phyloP scores from a whole-genome alignment of 2,888 invertebrate species.

The Loripinus fragilis region DNA sequence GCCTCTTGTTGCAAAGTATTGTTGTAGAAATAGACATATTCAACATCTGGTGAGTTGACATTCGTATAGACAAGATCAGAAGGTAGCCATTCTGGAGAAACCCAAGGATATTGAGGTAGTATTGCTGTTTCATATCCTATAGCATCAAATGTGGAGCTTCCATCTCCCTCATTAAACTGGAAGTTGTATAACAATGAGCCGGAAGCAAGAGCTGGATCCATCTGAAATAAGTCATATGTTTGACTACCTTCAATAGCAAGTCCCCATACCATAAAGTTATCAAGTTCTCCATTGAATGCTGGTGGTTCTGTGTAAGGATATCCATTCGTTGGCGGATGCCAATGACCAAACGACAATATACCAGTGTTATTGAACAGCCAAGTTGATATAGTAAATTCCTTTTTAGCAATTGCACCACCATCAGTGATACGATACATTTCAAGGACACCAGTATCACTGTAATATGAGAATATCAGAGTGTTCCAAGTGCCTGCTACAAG shows the following conservation, averaged over 20 bases:
- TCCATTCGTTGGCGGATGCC: conserved; percentile 65
- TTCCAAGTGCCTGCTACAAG: conserved; percentile 66
- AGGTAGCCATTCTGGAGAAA: conserved; percentile 66
- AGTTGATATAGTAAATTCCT: conserved; percentile 34
- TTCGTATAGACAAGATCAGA: conserved; percentile 62
- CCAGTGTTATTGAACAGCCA: conserved; percentile 59
- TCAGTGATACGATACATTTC: conserved; percentile 63
- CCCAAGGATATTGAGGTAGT: conserved; percentile 67
- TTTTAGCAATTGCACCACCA: conserved; percentile 47
- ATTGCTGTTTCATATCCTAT: conserved; percentile 13
- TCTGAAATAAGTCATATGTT: conserved; percentile 62
- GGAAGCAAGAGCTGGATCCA: conserved; percentile 62
- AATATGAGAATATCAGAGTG: conserved; percentile 67
- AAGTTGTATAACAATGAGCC: conserved; percentile 53
- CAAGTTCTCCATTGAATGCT: conserved; percentile 63
- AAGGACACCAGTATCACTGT: conserved; percentile 52
- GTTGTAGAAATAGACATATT: conserved; percentile 50
- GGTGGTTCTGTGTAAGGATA: conserved; percentile 38
- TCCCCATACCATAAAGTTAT: conserved; percentile 71
- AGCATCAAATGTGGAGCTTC: conserved; percentile 45
- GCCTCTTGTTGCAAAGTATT: conserved; percentile 38
- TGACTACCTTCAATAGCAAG: conserved; percentile 62
- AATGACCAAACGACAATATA: conserved; percentile 67
- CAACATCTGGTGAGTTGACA: conserved; percentile 35
- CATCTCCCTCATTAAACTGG: conserved; percentile 70